These are phyloP conservation scores for Turritopsis rubra DNA, from an alignment of 30 jellyfish, hydroid and myxozoan species.

Conservation along the genomic window DNA sequence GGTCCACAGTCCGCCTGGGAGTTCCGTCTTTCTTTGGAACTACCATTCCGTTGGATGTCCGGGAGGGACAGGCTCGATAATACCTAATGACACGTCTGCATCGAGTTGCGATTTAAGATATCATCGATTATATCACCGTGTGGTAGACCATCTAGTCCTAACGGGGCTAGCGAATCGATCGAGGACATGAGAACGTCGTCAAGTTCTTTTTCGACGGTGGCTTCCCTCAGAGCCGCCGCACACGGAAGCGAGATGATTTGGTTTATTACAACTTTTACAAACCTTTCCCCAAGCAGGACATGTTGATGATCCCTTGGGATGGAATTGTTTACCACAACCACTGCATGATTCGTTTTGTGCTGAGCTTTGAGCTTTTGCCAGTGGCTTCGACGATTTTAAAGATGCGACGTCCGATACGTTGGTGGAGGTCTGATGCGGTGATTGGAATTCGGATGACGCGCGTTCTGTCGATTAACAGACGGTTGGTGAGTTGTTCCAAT, in stretches of 20 bases:
- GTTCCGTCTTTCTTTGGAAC: slow-evolving; percentile 35
- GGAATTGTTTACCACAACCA: background rate
- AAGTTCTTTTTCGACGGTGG: background rate
- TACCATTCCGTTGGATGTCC: slow-evolving; percentile 36
- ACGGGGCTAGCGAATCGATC: background rate
- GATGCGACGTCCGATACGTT: background rate
- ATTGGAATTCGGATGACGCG: slow-evolving; percentile 10
- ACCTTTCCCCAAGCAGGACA: background rate
- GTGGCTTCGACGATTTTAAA: background rate
- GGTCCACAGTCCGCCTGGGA: slow-evolving; percentile 41
- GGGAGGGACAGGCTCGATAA: slow-evolving; percentile 48
- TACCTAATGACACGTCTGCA: slow-evolving; percentile 14
- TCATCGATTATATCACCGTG: background rate
- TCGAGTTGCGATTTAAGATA: slow-evolving; percentile 19
- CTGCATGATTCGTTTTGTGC: background rate
- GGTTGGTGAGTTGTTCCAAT: slow-evolving; percentile 5
- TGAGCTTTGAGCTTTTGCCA: background rate
- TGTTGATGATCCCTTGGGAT: background rate
- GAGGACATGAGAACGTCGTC: background rate
- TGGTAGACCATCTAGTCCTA: slow-evolving; percentile 11
- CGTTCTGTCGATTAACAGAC: slow-evolving; percentile 19
- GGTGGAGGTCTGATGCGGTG: slow-evolving; percentile 1
- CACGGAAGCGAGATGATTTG: slow-evolving; percentile 5
- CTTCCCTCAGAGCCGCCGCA: slow-evolving; percentile 8
- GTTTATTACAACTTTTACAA: background rate